phyloP scores from a whole-genome alignment of 2,113 vertebrate genomes.

The Psilopogon haemacephalus region DNA sequence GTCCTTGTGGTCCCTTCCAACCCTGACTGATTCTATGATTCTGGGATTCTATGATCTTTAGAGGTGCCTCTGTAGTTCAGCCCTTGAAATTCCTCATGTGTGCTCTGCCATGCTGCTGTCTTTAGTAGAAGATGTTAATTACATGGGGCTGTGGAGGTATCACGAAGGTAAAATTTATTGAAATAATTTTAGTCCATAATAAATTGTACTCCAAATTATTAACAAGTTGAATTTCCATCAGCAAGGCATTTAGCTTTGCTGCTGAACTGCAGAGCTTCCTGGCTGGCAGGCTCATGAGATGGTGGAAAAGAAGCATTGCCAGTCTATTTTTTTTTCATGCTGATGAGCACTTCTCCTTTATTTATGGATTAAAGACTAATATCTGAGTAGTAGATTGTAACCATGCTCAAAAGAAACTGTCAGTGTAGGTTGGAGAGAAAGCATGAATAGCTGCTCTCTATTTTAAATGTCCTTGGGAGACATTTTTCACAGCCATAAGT shows the following conservation, averaged over 20 bases:
- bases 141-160: not conserved
- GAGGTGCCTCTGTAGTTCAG: fast-evolving
- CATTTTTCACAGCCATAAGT: not conserved
- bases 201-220: not conserved
- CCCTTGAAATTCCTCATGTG: not conserved
- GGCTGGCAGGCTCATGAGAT: not conserved
- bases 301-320: not conserved
- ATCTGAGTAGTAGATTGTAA: not conserved
- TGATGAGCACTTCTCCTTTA: not conserved
- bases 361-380: not conserved
- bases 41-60: too few species aligned
- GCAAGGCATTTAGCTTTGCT: not conserved
- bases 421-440: not conserved
- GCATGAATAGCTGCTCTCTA: not conserved
- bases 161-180: not conserved
- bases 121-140: not conserved
- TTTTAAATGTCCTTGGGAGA: not conserved
- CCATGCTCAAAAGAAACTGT: not conserved
- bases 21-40: too few species aligned
- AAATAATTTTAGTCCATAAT: not conserved
- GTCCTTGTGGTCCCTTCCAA: too few species aligned
- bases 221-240: not conserved
- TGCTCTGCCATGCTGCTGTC: not conserved
- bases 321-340: not conserved
- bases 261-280: not conserved